A percentile compares a stretch with the other conserved stretches of the same genome.
phyloP scores from a whole-genome alignment of 2,888 invertebrate species.

The Sclerodermus sp. region DNA sequence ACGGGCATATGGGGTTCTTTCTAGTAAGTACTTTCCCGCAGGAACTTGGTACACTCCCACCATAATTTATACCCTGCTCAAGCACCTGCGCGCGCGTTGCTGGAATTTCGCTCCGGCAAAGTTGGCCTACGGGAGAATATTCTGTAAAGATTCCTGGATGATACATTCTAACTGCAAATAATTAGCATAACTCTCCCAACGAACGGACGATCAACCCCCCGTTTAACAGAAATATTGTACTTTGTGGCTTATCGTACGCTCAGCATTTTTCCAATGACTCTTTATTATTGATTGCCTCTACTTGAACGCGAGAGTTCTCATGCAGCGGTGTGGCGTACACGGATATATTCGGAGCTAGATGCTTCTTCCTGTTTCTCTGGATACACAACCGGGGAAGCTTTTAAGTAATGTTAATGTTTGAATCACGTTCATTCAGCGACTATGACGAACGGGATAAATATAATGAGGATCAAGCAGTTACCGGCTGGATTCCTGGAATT shows the following conservation, averaged over 20 bases:
- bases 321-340: no score
- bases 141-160: constrained; percentile 8
- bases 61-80: constrained; percentile 24
- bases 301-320: no score
- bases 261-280: no score
- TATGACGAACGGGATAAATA: not conserved
- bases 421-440: no score
- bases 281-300: no score
- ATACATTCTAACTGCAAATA: constrained; percentile 7
- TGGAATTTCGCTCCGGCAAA: constrained; percentile 8
- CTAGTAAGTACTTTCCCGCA: constrained; percentile 18
- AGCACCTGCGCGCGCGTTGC: constrained; percentile 16
- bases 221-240: no score
- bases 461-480: constrained; percentile 19
- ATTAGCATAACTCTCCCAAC: constrained; percentile 11
- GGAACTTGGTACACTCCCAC: constrained; percentile 11
- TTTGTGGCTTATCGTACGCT: no score
- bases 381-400: no score
- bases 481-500: constrained; percentile 12
- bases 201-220: no score
- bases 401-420: no score
- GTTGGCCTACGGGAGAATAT: not conserved
- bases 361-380: no score
- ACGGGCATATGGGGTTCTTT: constrained; percentile 24
- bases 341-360: no score